These are phyloP conservation scores for Spea multiplicata DNA, from an alignment of 2,113 vertebrate genomes.

Conservation along the genomic window DNA sequence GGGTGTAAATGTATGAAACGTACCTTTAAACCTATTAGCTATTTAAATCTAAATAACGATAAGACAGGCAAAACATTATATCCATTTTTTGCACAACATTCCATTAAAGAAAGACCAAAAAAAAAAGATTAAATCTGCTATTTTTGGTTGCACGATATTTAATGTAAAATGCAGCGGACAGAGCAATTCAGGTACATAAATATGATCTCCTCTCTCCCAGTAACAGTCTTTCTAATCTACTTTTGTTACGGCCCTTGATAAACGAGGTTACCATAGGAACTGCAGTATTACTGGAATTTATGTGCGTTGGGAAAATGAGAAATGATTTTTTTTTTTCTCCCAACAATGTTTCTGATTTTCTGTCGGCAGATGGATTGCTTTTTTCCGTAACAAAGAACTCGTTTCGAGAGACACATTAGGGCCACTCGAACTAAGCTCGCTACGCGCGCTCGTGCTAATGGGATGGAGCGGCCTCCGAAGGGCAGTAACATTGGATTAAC, in stretches of 20 bases:
- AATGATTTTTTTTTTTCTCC: not conserved
- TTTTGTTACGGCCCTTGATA: constrained; percentile 13
- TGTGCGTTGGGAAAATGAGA: not conserved
- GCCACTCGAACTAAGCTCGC: not conserved
- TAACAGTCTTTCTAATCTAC: constrained; percentile 36
- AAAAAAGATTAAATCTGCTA: not conserved
- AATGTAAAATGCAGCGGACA: not conserved
- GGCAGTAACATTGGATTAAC: too few relatives aligned
- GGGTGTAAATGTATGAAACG: too few relatives aligned
- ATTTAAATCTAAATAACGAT: too few relatives aligned
- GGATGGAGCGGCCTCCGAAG: too few relatives aligned
- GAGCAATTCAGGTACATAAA: constrained; percentile 26
- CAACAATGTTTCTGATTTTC: not conserved
- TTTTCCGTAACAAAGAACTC: not conserved
- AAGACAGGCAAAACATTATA: too few relatives aligned
- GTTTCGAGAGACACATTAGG: not conserved
- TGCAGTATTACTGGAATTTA: constrained; percentile 21
- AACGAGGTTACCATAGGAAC: constrained; percentile 38
- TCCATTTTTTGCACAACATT: too few relatives aligned
- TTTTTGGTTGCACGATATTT: not conserved
- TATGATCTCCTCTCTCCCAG: constrained; percentile 10
- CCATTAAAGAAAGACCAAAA: too few relatives aligned
- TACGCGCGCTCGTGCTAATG: too few relatives aligned
- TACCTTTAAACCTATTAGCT: too few relatives aligned
- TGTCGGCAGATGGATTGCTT: not conserved